Evolutionary conservation across 2,113 vertebrate genomes (phyloP).

Genomic region (Eolophus roseicapilla): DNA sequence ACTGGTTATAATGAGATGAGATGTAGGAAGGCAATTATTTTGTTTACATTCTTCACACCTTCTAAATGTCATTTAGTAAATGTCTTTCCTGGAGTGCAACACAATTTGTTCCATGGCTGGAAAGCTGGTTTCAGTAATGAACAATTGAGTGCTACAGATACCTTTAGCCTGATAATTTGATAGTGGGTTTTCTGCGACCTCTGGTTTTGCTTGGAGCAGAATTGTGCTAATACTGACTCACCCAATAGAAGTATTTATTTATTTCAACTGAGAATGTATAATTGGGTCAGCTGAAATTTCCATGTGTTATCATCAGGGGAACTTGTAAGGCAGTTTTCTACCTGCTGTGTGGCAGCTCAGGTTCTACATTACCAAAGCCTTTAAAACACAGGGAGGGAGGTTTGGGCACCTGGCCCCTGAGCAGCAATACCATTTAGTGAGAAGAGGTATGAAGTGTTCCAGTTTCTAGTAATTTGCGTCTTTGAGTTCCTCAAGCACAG

Average conservation of each 20-base stretch:
- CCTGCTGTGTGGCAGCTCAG: neutral
- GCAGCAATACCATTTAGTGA: neutral
- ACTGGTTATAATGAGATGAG: neutral
- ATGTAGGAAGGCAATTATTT: neutral
- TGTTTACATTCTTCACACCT: neutral
- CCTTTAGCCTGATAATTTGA: neutral
- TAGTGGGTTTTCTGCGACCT: neutral
- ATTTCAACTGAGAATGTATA: neutral
- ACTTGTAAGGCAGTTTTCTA: neutral
- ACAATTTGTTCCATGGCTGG: neutral
- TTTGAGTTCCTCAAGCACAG: neutral
- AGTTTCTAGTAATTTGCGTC: neutral
- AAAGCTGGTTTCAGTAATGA: neutral
- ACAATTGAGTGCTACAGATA: neutral
- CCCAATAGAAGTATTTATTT: neutral
- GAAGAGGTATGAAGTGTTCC: neutral
- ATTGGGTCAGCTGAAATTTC: neutral
- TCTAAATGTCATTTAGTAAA: neutral
- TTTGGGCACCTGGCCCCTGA: neutral
- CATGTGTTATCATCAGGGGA: neutral
- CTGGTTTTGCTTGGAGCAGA: neutral
- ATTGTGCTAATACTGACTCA: neutral
- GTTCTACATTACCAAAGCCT: neutral
- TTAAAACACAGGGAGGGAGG: neutral
- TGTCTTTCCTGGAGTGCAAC: neutral